Evolutionary conservation across 2,797 vertebrate species (phyloP).

Genomic region (Scolopax bukidnonensis): DNA sequence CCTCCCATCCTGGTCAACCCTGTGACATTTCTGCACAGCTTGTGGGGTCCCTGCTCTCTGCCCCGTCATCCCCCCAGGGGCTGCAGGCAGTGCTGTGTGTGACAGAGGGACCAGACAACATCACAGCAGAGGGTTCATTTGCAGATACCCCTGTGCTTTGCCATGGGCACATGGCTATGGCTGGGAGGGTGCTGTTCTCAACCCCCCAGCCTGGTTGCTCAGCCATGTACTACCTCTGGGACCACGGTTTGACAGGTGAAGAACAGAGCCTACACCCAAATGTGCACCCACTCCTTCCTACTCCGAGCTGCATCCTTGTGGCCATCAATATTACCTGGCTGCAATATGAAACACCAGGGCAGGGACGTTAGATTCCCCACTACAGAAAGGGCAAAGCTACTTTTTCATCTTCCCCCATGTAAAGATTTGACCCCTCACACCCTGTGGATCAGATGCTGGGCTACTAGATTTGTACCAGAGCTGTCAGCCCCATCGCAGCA

Average conservation of each 20-base stretch:
- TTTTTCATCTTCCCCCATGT: neutral
- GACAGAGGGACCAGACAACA: neutral
- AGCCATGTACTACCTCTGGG: rapidly evolving
- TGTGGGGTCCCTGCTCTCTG: neutral
- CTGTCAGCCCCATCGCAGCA: neutral
- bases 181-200: neutral
- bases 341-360: neutral
- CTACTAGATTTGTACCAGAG: neutral
- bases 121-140: neutral
- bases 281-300: neutral
- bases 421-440: rapidly evolving
- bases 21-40: neutral
- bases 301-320: rapidly evolving
- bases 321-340: neutral
- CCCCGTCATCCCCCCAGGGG: rapidly evolving
- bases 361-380: neutral
- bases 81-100: neutral
- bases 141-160: neutral
- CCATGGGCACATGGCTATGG: neutral
- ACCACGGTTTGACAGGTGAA: neutral
- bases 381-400: neutral
- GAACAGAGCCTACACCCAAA: neutral
- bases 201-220: neutral
- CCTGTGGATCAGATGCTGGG: neutral
- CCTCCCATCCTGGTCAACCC: neutral